Evolutionary conservation across 92 coral and sea anemone genomes (phyloP).

Genomic region (Palythoa grandiflora): DNA sequence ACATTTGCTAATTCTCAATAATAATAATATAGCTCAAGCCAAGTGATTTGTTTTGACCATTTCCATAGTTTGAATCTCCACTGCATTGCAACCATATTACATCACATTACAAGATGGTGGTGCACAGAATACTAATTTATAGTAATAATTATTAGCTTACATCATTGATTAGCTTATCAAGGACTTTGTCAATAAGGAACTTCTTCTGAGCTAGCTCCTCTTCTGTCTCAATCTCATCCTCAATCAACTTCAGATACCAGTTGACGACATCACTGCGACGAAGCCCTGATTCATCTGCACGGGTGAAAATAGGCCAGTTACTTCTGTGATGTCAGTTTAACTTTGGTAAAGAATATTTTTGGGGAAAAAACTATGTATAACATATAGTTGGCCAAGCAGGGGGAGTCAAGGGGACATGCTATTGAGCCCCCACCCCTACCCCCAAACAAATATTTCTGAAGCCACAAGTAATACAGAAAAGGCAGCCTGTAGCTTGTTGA

Average conservation of each 20-base stretch:
- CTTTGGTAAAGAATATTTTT: neutral
- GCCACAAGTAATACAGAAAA: too few species aligned
- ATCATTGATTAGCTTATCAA: constrained; percentile 84
- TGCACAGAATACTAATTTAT: neutral
- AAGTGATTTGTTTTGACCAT: too few species aligned
- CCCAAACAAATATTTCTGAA: too few species aligned
- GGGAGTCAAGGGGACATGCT: too few species aligned
- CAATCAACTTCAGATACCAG: constrained; percentile 89
- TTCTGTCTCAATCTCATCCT: constrained; percentile 88
- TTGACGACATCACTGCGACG: constrained; percentile 91
- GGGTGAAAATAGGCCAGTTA: neutral
- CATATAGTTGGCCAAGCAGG: too few species aligned
- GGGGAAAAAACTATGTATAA: neutral
- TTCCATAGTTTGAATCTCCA: too few species aligned
- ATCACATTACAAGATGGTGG: neutral
- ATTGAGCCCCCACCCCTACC: too few species aligned
- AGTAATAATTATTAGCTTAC: constrained; percentile 52
- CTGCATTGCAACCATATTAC: too few species aligned
- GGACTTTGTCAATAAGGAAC: constrained; percentile 88
- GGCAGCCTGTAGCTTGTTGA: too few species aligned
- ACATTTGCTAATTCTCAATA: too few species aligned
- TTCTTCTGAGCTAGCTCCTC: constrained; percentile 94
- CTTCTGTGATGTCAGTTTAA: neutral
- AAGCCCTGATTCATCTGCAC: constrained; percentile 68
- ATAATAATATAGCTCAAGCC: neutral